Conservation (phyloP, 2,797 vertebrate species). For the Aphelocoma californica region DNA sequence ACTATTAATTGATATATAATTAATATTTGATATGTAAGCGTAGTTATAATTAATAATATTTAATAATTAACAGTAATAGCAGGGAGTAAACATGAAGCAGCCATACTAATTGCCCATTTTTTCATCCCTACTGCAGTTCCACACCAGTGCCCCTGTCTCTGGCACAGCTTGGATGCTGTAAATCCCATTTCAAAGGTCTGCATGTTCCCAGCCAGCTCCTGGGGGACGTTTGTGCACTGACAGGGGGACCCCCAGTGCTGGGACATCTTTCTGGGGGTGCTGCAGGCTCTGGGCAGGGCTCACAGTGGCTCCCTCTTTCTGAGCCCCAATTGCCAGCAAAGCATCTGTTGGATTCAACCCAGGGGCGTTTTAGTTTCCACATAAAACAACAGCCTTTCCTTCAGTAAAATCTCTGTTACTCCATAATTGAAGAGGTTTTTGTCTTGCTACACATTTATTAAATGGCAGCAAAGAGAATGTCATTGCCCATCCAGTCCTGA, state of each 20-base stretch:
- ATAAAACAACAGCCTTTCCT: not conserved
- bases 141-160: not conserved
- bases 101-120: not conserved
- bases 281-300: not conserved
- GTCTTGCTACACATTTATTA: not conserved
- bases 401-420: not conserved
- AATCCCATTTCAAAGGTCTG: not conserved
- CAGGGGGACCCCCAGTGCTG: fast-evolving
- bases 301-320: not conserved
- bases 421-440: not conserved
- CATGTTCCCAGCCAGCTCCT: not conserved
- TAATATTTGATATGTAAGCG: not conserved
- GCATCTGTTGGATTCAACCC: not conserved
- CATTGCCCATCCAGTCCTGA: not conserved
- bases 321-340: not conserved
- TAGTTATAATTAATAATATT: not conserved
- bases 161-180: not conserved
- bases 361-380: not conserved
- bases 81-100: not conserved
- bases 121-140: fast-evolving
- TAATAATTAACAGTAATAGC: not conserved
- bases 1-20: not conserved
- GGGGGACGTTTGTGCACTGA: not conserved
- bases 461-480: not conserved
- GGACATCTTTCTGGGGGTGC: not conserved